Evolutionary conservation across 1,140 invertebrate species (phyloP), one percentile per base, ranked within the genome.

Genomic region (Ips typographus): DNA sequence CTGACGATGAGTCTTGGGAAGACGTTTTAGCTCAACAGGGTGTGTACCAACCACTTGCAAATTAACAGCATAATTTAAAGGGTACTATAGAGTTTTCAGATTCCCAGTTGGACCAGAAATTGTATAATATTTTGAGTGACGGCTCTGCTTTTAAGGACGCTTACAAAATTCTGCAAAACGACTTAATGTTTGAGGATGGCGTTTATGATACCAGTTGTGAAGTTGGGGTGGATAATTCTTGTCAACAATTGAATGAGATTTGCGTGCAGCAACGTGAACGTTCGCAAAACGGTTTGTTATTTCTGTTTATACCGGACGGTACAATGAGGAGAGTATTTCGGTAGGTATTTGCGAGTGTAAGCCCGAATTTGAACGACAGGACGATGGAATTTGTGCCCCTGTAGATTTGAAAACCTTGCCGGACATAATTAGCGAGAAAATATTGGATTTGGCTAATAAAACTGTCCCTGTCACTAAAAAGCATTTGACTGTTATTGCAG

Each of bases 401-500:
- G 36, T 73, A 41, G 39, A 68, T 55, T 64, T 67, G 62, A 68
- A 76, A 62, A 65, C 37, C 41, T 65, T 74, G 52, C 42, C 71
- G 49, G 74, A 79, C 53, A 77, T 58, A 47, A 70, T 73, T 74
- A 82, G 78, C 56, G 78, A 80, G 62, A 77, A 75, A 71, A 77
- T 75, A 44, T 74, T 76, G 47, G 65, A 77, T 74, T n/a, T 77
- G 58, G 69, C 70, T 2, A 78, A 75, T 59, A 78, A 81, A 79
- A 40, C 73, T 39, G 52, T 68, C 7, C 73, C 80, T 5, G 80
- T 83, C 47, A 77, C 81, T 40, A 80, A 82, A 51, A 88, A 89
- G 75, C 86, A 88, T 67, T 82, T 96, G 66, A 86, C 88, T 39
- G 92, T 96, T 1, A 91, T 91, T 3, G 92, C 90, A 4, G 85